These are phyloP conservation scores for Grantiella picta DNA, from an alignment of 2,113 vertebrate species.

Conservation along the genomic window DNA sequence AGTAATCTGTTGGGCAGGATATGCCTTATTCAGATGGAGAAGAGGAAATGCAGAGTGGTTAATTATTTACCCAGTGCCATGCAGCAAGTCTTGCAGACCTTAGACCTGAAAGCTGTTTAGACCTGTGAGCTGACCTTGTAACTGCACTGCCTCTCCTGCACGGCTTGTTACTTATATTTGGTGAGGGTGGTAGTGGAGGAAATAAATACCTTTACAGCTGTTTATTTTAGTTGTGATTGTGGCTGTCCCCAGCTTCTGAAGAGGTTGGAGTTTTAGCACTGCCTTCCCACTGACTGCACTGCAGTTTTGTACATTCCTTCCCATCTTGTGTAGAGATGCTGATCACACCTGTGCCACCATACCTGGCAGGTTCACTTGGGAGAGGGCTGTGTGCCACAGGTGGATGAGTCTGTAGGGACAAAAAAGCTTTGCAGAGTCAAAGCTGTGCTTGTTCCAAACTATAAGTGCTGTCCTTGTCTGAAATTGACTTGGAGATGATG, in stretches of 20 bases:
- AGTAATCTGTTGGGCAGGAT: not conserved
- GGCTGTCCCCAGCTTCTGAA: not conserved
- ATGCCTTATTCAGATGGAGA: not conserved
- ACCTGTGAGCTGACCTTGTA: not conserved
- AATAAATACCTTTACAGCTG: not conserved
- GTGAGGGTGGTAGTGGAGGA: not conserved
- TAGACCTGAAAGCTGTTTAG: not conserved
- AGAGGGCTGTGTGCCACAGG: not conserved
- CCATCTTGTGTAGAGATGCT: not conserved
- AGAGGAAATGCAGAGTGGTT: not conserved
- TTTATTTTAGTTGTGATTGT: not conserved
- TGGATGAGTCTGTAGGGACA: not conserved
- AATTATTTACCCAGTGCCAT: not conserved
- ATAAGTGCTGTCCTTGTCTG: not conserved
- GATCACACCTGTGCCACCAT: not conserved
- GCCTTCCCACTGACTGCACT: not conserved
- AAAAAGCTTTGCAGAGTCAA: not conserved
- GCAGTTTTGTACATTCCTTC: not conserved
- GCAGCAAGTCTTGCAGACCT: not conserved
- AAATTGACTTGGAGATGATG: not conserved
- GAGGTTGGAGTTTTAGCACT: not conserved
- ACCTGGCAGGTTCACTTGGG: not conserved
- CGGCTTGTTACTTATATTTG: not conserved
- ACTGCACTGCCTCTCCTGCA: not conserved
- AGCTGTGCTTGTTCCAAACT: not conserved